Base-by-base conservation (phyloP, 2,113 vertebrate species). In the Mesoclemmys tuberculata region DNA sequence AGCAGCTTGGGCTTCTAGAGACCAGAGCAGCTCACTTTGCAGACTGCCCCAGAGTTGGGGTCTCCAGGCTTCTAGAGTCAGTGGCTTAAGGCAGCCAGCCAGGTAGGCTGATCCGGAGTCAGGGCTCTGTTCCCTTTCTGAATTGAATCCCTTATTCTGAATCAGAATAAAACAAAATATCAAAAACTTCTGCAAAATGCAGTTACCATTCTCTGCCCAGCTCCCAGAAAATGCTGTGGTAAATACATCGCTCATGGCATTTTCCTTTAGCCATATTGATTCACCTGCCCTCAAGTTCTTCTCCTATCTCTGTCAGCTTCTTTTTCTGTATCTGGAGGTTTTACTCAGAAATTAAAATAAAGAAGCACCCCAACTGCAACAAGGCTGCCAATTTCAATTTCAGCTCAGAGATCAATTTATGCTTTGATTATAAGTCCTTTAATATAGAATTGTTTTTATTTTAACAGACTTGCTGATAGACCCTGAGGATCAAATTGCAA, bases 381-480 rank as follows among this genome's bases (percentile, higher is more conserved):
- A 87, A 16, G 19, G 55, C 38, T 88, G 61, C 54, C 48, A 95
- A 82, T 94, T 93, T 92, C 78, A 61, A 10, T 82, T 89, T 90
- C 87, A 85, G 61, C 44, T 91, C n/a, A 38, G 22, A 64, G 85
- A 44, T 21, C 80, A 64, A 24, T 75, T 94, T 95, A 85, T 92
- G n/a, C 29, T 78, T 29, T 56, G 54, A 88, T 93, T 91, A 95
- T n/a, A 83, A 85, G 84, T 35, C 74, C 80, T 91, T 95, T 90
- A 77, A 87, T 94, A 94, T 4, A 80, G 51, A 12, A 55, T 87
- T 38, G 71, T 29, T 90, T 89, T 93, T 88, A 68, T 80, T 77
- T 81, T 77, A 88, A 77, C 4, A 77, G 35, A 74, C 71, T 38
- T 89, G 61, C 38, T 89, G 89, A 82, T 74, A 92, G 80, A 71